Evolutionary conservation across 2,888 invertebrate genomes (phyloP).

Genomic region (Lottia gigantea): DNA sequence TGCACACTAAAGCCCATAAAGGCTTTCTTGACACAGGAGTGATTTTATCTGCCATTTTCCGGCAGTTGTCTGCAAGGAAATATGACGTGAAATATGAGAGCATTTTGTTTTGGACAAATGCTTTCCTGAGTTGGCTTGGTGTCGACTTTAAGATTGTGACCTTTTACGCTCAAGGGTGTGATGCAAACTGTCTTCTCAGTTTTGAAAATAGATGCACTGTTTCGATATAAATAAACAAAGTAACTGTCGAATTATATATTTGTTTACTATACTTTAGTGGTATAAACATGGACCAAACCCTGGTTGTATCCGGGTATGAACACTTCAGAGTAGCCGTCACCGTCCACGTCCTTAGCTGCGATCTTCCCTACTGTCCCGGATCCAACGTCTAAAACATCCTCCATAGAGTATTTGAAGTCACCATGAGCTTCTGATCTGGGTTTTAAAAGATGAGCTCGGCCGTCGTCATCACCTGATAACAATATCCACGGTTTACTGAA

Average conservation of each 20-base stretch:
- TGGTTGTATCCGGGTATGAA: not conserved
- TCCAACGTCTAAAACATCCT: slow-evolving; percentile 41
- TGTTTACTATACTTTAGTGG: not conserved
- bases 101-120: no score
- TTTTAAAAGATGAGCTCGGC: slow-evolving; percentile 43
- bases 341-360: slow-evolving; percentile 48
- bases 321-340: slow-evolving; percentile 45
- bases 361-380: slow-evolving; percentile 51
- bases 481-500: slow-evolving; percentile 45
- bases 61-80: no score
- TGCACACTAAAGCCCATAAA: no score
- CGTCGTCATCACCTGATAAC: slow-evolving; percentile 59
- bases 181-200: no score
- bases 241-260: not conserved
- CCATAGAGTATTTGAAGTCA: slow-evolving; percentile 47
- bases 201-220: no score
- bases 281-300: not conserved
- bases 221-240: no score
- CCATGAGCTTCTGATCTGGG: slow-evolving; percentile 33
- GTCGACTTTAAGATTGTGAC: no score
- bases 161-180: no score
- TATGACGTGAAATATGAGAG: no score
- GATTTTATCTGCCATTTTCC: no score
- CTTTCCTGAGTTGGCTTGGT: no score
- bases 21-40: no score